phyloP scores from a whole-genome alignment of 1,140 invertebrate genomes.

The Penaeus vannamei region DNA sequence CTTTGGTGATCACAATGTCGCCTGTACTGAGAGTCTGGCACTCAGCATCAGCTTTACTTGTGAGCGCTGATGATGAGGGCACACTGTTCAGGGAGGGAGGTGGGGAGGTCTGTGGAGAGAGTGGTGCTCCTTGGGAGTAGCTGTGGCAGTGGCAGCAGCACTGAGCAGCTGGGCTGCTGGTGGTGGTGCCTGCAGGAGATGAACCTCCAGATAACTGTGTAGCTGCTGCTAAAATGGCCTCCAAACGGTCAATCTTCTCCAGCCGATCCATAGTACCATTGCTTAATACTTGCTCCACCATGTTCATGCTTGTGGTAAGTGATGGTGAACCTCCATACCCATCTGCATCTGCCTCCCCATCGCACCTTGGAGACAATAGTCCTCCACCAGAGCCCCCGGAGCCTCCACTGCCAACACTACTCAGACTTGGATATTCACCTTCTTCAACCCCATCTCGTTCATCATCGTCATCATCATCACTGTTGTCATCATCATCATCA shows the following conservation, averaged over 20 bases:
- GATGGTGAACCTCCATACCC: slow-evolving; percentile 57
- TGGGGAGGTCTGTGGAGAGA: slow-evolving; percentile 41
- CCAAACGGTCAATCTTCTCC: slow-evolving; percentile 88
- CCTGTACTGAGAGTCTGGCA: slow-evolving; percentile 93
- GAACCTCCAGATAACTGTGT: slow-evolving; percentile 72
- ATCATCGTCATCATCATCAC: slow-evolving; percentile 76
- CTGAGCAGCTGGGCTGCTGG: slow-evolving; percentile 48
- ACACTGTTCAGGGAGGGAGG: slow-evolving; percentile 35
- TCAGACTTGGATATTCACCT: slow-evolving; percentile 82
- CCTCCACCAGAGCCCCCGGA: slow-evolving; percentile 64
- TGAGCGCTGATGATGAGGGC: slow-evolving; percentile 60
- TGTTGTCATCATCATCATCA: slow-evolving; percentile 68
- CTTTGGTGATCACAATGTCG: slow-evolving; percentile 92
- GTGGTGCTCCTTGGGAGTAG: slow-evolving; percentile 46
- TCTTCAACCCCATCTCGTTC: slow-evolving; percentile 77
- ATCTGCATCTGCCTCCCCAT: slow-evolving; percentile 46
- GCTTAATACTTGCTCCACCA: slow-evolving; percentile 87
- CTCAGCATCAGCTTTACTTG: slow-evolving; percentile 73
- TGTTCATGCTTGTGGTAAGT: slow-evolving; percentile 90
- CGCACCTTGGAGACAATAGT: slow-evolving; percentile 57
- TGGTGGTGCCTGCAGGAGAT: slow-evolving; percentile 58
- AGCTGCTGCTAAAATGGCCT: slow-evolving; percentile 86
- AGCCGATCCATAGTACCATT: slow-evolving; percentile 86
- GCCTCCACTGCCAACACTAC: slow-evolving; percentile 67
- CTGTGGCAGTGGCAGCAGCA: slow-evolving; percentile 69